These are phyloP conservation scores for Solea solea DNA, from an alignment of 2,113 vertebrate species.

Conservation along the genomic window DNA sequence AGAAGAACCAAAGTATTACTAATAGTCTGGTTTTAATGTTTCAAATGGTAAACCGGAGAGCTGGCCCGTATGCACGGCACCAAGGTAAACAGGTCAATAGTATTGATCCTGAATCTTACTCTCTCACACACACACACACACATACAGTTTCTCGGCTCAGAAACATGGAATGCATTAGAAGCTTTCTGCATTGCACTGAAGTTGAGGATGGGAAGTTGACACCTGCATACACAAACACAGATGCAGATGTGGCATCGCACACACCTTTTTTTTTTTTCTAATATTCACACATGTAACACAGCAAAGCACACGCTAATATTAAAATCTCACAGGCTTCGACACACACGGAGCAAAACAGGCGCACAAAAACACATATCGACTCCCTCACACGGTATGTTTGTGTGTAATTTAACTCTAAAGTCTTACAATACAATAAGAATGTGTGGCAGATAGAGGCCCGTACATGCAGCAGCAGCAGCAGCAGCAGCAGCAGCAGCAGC, in stretches of 20 bases:
- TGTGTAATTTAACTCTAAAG: constrained; percentile 30
- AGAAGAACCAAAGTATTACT: constrained; percentile 84
- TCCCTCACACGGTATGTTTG: background rate
- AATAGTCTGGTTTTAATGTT: constrained; percentile 87
- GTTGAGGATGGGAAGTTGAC: constrained; percentile 54
- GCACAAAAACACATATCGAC: constrained; percentile 16
- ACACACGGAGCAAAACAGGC: constrained; percentile 34
- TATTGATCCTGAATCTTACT: constrained; percentile 82
- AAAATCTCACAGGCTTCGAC: constrained; percentile 19
- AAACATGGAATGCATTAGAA: constrained; percentile 82
- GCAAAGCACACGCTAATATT: constrained; percentile 14
- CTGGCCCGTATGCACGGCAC: constrained; percentile 72
- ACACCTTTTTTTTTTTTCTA: constrained; percentile 25
- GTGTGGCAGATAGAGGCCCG: constrained; percentile 23
- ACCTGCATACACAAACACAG: constrained; percentile 32
- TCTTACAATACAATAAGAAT: constrained; percentile 28
- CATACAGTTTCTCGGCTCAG: constrained; percentile 63
- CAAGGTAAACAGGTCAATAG: constrained; percentile 88
- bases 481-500: background rate
- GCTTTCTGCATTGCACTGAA: constrained; percentile 73
- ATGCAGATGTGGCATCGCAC: constrained; percentile 10
- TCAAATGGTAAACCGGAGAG: constrained; percentile 81
- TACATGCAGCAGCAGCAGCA: constrained; percentile 9
- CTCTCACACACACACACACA: constrained; percentile 53
- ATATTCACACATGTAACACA: constrained; percentile 62